These are phyloP conservation scores for Spinibarbus caldwelli DNA, from an alignment of 2,797 vertebrate genomes.

Conservation along the genomic window DNA sequence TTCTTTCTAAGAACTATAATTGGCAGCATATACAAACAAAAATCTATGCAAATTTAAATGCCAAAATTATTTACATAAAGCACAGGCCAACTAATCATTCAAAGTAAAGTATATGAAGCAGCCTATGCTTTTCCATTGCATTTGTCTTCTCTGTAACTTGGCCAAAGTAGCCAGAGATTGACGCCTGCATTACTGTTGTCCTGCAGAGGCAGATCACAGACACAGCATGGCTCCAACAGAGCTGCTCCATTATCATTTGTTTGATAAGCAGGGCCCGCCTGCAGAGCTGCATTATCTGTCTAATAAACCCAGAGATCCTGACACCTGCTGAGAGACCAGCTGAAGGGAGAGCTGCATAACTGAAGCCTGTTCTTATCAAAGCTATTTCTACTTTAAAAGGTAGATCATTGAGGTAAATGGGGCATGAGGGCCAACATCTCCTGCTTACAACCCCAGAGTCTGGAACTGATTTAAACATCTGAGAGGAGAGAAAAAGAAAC, in stretches of 20 bases:
- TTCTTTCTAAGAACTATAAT: too few species aligned
- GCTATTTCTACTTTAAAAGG: constrained; percentile 43
- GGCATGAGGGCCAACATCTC: constrained; percentile 21
- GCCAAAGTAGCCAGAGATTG: constrained; percentile 18
- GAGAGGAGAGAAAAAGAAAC: constrained; percentile 8
- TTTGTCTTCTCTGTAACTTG: constrained; percentile 30
- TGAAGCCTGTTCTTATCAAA: constrained; percentile 42
- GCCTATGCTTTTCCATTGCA: neutral
- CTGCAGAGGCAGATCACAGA: constrained; percentile 45
- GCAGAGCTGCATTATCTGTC: constrained; percentile 61
- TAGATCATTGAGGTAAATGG: constrained; percentile 17
- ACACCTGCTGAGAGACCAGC: constrained; percentile 62
- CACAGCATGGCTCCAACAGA: constrained; percentile 52
- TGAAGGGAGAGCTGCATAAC: constrained; percentile 41
- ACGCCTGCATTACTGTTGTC: constrained; percentile 37
- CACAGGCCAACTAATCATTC: neutral
- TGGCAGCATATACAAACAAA: too few species aligned
- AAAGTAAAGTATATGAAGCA: neutral
- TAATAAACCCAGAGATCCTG: constrained; percentile 62
- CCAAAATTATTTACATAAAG: too few species aligned
- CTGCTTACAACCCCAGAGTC: constrained; percentile 35
- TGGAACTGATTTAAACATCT: constrained; percentile 51
- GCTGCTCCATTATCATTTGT: constrained; percentile 54
- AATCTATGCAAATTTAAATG: too few species aligned
- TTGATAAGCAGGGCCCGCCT: constrained; percentile 51